A percentile compares a stretch with the other conserved stretches of the same genome.
These are phyloP conservation scores for Trinorchestia longiramus DNA, from an alignment of 1,140 invertebrate genomes.

Conservation along the genomic window DNA sequence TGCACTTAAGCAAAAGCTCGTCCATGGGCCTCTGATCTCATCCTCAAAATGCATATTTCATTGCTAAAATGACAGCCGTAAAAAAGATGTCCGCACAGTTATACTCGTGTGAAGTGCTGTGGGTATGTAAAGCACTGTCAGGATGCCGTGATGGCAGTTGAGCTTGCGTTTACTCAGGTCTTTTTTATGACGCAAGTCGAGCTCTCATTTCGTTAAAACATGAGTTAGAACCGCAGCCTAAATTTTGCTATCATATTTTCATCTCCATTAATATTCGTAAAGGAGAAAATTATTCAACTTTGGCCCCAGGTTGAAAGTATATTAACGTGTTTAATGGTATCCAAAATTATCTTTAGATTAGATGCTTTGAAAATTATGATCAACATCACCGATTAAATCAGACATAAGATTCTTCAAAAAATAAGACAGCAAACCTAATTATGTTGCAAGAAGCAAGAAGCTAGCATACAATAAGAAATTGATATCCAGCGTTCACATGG, in stretches of 20 bases:
- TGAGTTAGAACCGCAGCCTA: neutral
- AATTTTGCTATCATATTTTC: neutral
- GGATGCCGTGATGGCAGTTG: neutral
- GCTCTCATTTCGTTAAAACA: neutral
- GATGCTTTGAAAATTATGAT: too few species aligned
- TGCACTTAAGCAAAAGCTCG: neutral
- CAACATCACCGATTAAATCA: too few species aligned
- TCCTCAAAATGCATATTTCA: neutral
- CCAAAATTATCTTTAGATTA: too few species aligned
- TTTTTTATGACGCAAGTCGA: too few species aligned
- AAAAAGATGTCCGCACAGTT: neutral
- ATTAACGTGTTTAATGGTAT: too few species aligned
- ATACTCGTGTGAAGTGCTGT: neutral
- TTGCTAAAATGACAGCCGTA: neutral
- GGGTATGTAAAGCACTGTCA: neutral
- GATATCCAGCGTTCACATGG: too few species aligned
- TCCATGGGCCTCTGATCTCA: neutral
- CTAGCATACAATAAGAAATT: too few species aligned
- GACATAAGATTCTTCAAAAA: too few species aligned
- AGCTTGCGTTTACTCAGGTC: too few species aligned
- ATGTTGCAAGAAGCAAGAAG: too few species aligned
- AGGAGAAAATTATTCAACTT: neutral
- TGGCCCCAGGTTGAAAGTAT: neutral
- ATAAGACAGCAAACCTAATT: too few species aligned
- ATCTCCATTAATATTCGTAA: neutral